Evolutionary conservation across 2,888 invertebrate genomes (phyloP).

Genomic region (Rotaria sp.): DNA sequence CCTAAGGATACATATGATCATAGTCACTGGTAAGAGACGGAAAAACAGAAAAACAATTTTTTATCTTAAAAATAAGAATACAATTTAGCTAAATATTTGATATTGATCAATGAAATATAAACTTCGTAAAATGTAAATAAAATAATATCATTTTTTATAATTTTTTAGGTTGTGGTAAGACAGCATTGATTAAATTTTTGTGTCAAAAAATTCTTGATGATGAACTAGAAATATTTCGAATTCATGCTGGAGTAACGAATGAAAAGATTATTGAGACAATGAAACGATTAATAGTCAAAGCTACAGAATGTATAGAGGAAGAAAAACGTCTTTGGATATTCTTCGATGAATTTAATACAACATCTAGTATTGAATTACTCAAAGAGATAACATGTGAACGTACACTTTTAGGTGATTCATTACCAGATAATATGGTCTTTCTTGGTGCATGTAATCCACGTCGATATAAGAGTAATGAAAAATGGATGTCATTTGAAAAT

Average conservation of each 20-base stretch:
- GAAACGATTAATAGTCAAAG: constrained; percentile 44
- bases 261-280: constrained; percentile 48
- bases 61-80: too few species aligned
- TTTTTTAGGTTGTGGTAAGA: constrained; percentile 50
- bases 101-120: too few species aligned
- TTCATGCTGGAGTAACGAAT: constrained; percentile 50
- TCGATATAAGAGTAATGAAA: constrained; percentile 45
- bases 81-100: too few species aligned
- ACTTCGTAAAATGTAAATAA: too few species aligned
- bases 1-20: too few species aligned
- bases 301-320: constrained; percentile 41
- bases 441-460: constrained; percentile 54
- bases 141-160: too few species aligned
- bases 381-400: constrained; percentile 52
- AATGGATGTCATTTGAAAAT: constrained; percentile 1
- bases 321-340: constrained; percentile 33
- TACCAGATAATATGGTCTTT: constrained; percentile 47
- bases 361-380: constrained; percentile 50
- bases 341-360: constrained; percentile 53
- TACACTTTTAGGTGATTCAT: constrained; percentile 45
- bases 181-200: constrained; percentile 50
- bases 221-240: constrained; percentile 42
- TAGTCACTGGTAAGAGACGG: too few species aligned
- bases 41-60: too few species aligned
- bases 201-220: constrained; percentile 47